Evolutionary conservation across 2,888 invertebrate species (phyloP).

Genomic region (Agrotis segetum): DNA sequence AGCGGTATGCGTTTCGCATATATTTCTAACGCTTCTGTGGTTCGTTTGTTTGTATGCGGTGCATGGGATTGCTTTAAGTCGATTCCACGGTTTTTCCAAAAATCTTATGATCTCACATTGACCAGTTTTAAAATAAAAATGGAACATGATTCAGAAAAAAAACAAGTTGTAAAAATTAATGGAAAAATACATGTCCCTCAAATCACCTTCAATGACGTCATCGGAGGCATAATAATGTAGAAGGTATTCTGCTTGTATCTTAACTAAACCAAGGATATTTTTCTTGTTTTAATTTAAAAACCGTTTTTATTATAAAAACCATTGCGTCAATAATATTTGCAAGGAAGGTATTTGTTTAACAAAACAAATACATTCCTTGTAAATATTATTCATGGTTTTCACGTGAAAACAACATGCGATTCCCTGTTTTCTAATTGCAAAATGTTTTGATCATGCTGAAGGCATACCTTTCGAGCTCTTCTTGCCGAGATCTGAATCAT

Average conservation of each 20-base stretch:
- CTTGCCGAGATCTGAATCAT: too few species aligned
- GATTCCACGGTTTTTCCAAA: too few species aligned
- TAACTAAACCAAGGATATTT: background rate
- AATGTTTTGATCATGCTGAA: background rate
- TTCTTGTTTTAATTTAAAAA: background rate
- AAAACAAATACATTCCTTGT: background rate
- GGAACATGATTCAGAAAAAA: background rate
- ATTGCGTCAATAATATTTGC: background rate
- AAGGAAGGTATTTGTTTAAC: too few species aligned
- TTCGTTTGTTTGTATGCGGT: slow-evolving; percentile 25
- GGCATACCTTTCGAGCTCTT: too few species aligned
- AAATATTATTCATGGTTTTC: background rate
- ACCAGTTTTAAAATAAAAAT: background rate
- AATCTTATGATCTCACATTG: background rate
- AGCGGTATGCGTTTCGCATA: slow-evolving; percentile 22
- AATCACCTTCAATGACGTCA: slow-evolving; percentile 3
- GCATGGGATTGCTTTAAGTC: slow-evolving; percentile 19
- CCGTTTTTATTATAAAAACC: background rate
- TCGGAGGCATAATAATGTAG: slow-evolving; percentile 9
- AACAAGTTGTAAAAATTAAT: background rate
- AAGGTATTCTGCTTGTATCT: background rate
- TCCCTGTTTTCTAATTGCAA: background rate
- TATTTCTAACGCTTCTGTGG: slow-evolving; percentile 31
- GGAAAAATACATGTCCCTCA: background rate
- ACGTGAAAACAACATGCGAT: background rate